Evolutionary conservation across 1,140 invertebrate genomes (phyloP), one percentile per base, ranked within the genome.

Genomic region (Copidosoma floridanum): DNA sequence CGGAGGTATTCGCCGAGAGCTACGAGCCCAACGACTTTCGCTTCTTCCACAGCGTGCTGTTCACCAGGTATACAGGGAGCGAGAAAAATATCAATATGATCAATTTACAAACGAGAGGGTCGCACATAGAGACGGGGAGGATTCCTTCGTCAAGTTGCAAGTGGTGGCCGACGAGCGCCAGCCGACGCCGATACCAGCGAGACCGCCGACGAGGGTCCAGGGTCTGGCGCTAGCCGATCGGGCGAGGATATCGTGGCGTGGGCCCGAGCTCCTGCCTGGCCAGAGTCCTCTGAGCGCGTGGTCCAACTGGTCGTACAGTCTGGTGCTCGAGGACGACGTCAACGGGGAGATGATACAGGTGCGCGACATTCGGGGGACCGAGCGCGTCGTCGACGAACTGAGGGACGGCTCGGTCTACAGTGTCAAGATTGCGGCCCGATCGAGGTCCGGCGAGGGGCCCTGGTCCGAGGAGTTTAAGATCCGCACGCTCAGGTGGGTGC

Each of bases 271-370:
- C 1, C 73, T 94, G 12, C 88, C 88, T 10, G 88, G 88, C 27
- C 90, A 93, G 77, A 91, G 93, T 1, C 5, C 4, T 3, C 2
- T 2, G 8, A 88, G 88, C 1, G 89, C 93, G 0, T 95, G 91
- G 86, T 88, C 89, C 65, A 86, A 88, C 61, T 96, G 93, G 92
- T 85, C 83, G 0, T 97, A 94, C 74, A 87, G 91, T 70, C 79
- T 97, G 18, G 85, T 87, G 63, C 82, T 93, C 0, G 85, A 84
- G 61, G 84, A 89, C 62, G 82, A 83, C 58, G 71, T 81, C 2
- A 79, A 77, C 3, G 81, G 83, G 0, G 70, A 81, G 38, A 80
- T 74, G 7, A 77, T 81, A 20, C 80, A 67, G 65, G 75, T 80
- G 35, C 80, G 74, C 40, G 80, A 86, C 43, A 88, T 91, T 11